phyloP scores from a whole-genome alignment of 1,140 invertebrate genomes.

The Gerris buenoi region DNA sequence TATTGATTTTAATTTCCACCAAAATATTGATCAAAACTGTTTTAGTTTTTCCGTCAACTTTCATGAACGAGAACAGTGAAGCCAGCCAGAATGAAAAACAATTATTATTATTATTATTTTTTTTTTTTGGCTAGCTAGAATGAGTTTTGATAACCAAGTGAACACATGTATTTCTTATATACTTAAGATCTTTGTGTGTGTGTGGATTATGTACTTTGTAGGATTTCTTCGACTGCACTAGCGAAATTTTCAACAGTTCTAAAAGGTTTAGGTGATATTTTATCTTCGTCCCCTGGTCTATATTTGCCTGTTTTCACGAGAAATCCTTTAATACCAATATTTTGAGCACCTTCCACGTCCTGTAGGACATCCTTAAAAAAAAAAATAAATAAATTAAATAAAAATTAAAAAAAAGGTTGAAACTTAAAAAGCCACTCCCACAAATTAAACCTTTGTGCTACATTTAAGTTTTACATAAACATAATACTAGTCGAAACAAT shows the following conservation, averaged over 20 bases:
- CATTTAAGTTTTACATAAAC: neutral
- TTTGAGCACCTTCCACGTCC: slow-evolving; percentile 60
- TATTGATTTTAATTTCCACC: too few species aligned
- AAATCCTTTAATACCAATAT: slow-evolving; percentile 51
- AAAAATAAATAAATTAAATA: neutral
- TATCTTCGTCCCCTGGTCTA: slow-evolving; percentile 41
- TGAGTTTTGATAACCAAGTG: too few species aligned
- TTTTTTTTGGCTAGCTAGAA: too few species aligned
- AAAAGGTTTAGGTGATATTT: neutral
- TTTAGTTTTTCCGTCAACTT: too few species aligned
- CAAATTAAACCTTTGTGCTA: neutral
- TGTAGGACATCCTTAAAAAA: slow-evolving; percentile 54
- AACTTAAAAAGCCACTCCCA: neutral
- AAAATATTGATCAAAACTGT: too few species aligned
- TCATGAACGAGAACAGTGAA: too few species aligned
- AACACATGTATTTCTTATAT: too few species aligned
- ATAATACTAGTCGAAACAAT: neutral
- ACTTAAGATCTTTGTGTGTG: too few species aligned
- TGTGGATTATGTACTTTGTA: neutral
- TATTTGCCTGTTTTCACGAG: slow-evolving; percentile 78
- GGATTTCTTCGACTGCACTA: too few species aligned
- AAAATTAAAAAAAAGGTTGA: neutral
- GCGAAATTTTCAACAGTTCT: neutral
- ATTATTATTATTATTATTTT: too few species aligned
- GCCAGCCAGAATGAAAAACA: too few species aligned